Percentiles rank a stretch among this genome's conserved stretches.
Evolutionary conservation across 2,113 vertebrate species (phyloP).

Genomic region (Macaca nemestrina): DNA sequence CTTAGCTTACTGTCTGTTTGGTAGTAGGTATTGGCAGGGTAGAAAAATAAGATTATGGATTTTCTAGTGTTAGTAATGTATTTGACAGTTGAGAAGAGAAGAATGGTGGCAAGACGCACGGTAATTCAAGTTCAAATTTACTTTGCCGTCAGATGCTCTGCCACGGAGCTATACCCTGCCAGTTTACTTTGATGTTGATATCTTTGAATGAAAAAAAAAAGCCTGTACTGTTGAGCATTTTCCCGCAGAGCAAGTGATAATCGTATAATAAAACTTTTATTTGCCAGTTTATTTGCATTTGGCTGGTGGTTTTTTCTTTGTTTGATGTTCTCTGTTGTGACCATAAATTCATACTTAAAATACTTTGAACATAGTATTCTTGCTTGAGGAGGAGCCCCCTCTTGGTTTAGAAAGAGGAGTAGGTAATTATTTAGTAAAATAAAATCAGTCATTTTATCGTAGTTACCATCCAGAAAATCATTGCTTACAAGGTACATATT

Average conservation of each 20-base stretch:
- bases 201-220: neutral
- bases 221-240: neutral
- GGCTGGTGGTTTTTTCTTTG: neutral
- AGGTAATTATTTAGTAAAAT: neutral
- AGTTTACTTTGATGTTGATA: neutral
- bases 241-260: neutral
- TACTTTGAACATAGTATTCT: neutral
- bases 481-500: neutral
- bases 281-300: neutral
- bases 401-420: neutral
- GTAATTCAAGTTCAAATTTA: constrained; percentile 9
- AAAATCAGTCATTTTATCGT: constrained; percentile 14
- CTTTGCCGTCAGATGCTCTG: neutral
- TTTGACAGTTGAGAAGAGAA: neutral
- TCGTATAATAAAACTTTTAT: neutral
- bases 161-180: neutral
- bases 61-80: constrained; percentile 1
- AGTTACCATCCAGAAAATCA: neutral
- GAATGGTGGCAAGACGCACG: neutral
- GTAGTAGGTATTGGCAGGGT: neutral
- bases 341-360: constrained; percentile 29
- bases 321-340: neutral
- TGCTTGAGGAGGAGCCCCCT: neutral
- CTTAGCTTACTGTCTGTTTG: neutral
- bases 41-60: neutral